phyloP scores from a whole-genome alignment of 2,888 invertebrate genomes.

The Drosophila phalerata region DNA sequence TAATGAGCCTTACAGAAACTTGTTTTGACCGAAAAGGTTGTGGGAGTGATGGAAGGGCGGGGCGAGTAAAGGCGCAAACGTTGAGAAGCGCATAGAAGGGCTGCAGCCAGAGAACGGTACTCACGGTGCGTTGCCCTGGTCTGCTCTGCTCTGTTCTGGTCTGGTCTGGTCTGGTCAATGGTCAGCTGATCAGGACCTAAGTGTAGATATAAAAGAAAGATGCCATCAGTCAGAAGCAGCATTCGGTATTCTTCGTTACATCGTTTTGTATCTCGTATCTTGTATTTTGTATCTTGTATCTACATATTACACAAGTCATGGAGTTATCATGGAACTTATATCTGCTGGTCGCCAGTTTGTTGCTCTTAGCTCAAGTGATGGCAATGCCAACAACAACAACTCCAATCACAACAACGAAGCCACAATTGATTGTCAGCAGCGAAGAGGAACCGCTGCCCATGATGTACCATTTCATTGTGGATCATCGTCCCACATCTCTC shows the following conservation, averaged over 20 bases:
- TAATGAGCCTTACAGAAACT: conserved; percentile 60
- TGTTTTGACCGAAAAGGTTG: conserved; percentile 51
- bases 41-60: background rate
- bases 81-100: conserved; percentile 49
- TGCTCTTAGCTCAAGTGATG: conserved; percentile 16
- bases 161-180: conserved; percentile 20
- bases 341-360: conserved; percentile 21
- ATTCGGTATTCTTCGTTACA: conserved; percentile 25
- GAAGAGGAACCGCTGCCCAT: conserved; percentile 41
- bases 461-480: conserved; percentile 72
- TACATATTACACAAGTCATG: conserved; percentile 30
- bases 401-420: conserved; percentile 25
- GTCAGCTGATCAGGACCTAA: conserved; percentile 38
- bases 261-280: background rate
- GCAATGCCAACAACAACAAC: conserved; percentile 11
- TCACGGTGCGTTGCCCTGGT: conserved; percentile 40
- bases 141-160: conserved; percentile 1
- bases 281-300: background rate
- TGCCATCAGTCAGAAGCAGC: conserved; percentile 22
- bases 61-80: background rate
- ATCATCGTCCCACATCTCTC: conserved; percentile 70
- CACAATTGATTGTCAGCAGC: conserved; percentile 41
- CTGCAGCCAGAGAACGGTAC: conserved; percentile 8
- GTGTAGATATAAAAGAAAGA: conserved; percentile 59
- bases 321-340: conserved; percentile 24